phyloP scores from a whole-genome alignment of 2,113 vertebrate species.

The Spermophilus dauricus region DNA sequence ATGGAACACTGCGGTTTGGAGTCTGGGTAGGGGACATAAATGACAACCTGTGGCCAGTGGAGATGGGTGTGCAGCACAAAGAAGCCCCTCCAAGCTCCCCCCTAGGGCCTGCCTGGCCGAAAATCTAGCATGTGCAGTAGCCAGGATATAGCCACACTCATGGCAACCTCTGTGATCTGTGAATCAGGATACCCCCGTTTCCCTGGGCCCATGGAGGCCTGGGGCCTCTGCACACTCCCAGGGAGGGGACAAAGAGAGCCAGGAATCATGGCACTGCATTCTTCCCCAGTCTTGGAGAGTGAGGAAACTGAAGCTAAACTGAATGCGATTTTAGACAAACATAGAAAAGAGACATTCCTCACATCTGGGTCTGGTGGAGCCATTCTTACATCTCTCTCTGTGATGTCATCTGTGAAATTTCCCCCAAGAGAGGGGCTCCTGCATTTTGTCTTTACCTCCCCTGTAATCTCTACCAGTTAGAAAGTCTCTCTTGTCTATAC shows the following conservation, averaged over 20 bases:
- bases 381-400: background rate
- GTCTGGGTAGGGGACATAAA: too few relatives aligned
- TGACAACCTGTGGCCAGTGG: background rate
- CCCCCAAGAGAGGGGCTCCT: background rate
- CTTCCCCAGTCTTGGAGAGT: background rate
- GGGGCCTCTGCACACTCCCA: background rate
- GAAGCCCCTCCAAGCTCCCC: background rate
- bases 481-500: background rate
- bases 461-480: background rate
- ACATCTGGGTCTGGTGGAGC: background rate
- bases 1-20: background rate
- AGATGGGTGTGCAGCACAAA: background rate
- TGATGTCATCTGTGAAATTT: background rate
- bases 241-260: background rate
- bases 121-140: background rate
- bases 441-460: background rate
- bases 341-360: background rate
- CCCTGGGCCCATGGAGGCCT: background rate
- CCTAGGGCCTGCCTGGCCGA: background rate
- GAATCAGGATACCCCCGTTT: background rate
- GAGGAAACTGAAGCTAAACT: background rate
- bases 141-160: background rate
- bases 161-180: background rate
- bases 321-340: constrained; percentile 2
- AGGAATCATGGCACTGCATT: background rate